Percentiles rank a stretch among this genome's conserved stretches.
Conservation (phyloP, 2,113 vertebrate species). For the Myotis davidii region DNA sequence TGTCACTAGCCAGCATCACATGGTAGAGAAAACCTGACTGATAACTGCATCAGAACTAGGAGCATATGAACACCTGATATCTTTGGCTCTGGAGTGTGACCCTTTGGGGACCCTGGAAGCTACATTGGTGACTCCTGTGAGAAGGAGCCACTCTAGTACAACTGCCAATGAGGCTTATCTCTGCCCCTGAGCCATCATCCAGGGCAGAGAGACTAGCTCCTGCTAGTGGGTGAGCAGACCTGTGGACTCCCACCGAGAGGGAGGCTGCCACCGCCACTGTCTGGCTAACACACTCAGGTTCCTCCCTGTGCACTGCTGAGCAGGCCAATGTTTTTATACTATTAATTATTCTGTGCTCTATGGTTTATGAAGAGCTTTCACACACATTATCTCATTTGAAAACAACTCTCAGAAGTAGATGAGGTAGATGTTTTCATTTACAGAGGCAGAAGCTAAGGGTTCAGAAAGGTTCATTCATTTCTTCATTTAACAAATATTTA, state of each 20-base stretch:
- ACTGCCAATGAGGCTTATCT: background rate
- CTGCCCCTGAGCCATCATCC: background rate
- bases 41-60: too few species aligned
- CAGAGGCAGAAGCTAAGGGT: background rate
- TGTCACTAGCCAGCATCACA: too few species aligned
- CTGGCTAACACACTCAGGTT: background rate
- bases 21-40: background rate
- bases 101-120: background rate
- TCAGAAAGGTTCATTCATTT: slow-evolving; percentile 9
- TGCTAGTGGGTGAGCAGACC: background rate
- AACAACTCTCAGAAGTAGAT: background rate
- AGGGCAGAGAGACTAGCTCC: background rate
- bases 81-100: background rate
- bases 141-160: background rate
- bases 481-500: slow-evolving; percentile 37
- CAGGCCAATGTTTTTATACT: background rate
- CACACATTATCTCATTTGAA: background rate
- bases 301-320: background rate
- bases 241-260: accelerated
- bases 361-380: background rate
- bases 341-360: background rate
- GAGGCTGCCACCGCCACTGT: background rate
- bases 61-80: background rate
- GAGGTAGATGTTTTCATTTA: background rate
- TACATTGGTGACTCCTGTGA: background rate